Conservation (phyloP, 1,140 invertebrate species). For the Zaprionus davidi region DNA sequence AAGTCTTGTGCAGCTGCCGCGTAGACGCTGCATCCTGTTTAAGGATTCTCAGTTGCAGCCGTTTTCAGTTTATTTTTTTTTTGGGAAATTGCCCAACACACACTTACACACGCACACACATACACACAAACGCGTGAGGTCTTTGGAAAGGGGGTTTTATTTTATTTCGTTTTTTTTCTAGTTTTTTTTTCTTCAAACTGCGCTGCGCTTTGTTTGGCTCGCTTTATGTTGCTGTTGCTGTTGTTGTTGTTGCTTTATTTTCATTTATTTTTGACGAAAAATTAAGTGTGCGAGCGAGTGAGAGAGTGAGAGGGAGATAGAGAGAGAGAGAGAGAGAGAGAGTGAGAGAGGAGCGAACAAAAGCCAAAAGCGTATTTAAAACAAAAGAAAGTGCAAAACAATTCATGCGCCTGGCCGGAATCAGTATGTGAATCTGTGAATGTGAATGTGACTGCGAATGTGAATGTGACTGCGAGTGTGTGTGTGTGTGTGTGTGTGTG, state of each 20-base stretch:
- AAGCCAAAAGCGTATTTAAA: conserved; percentile 69
- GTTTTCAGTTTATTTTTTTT: conserved; percentile 13
- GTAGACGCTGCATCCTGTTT: conserved; percentile 30
- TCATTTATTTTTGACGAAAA: conserved; percentile 50
- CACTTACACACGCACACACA: neutral
- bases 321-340: neutral
- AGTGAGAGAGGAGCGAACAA: conserved; percentile 42
- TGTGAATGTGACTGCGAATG: conserved; percentile 27
- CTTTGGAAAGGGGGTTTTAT: conserved; percentile 5
- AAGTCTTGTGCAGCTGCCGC: conserved; percentile 19
- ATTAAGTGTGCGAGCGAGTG: conserved; percentile 36
- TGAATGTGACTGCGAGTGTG: conserved; percentile 14
- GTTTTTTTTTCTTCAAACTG: conserved; percentile 27
- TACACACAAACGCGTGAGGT: neutral
- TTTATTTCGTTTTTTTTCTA: conserved; percentile 20
- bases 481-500: conserved; percentile 8
- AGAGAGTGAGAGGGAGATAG: conserved; percentile 1
- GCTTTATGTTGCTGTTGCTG: conserved; percentile 32
- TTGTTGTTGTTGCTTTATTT: conserved; percentile 14
- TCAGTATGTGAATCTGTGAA: conserved; percentile 29
- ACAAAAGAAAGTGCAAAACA: conserved; percentile 82
- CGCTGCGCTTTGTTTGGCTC: conserved; percentile 48
- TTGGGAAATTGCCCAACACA: conserved; percentile 33
- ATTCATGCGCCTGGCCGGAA: conserved; percentile 63
- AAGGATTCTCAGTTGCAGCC: conserved; percentile 19